A percentile compares a stretch with the other conserved stretches of the same genome.
phyloP scores from a whole-genome alignment of 2,888 invertebrate species.

The Cantharis nigra region DNA sequence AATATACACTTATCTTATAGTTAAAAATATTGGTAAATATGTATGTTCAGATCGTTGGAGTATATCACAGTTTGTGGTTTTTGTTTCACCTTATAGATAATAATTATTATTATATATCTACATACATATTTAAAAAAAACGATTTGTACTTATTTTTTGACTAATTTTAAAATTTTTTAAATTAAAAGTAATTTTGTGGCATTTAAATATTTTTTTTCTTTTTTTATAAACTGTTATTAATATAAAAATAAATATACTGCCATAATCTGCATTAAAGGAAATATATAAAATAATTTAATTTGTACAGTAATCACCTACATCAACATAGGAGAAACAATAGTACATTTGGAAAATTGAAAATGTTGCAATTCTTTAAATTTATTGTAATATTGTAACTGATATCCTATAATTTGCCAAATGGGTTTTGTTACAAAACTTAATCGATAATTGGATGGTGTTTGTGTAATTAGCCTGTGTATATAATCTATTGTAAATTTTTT shows the following conservation, averaged over 20 bases:
- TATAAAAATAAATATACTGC: background rate
- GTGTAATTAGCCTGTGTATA: constrained; percentile 28
- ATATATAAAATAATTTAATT: background rate
- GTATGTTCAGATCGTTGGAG: constrained; percentile 18
- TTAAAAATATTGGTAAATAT: constrained; percentile 22
- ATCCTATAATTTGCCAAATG: constrained; percentile 31
- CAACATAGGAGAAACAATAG: background rate
- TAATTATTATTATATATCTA: background rate
- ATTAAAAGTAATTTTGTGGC: background rate
- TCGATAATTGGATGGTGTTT: constrained; percentile 27
- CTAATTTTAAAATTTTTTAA: background rate
- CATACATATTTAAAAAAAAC: background rate
- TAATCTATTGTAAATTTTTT: constrained; percentile 29
- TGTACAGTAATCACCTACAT: background rate
- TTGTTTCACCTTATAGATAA: background rate
- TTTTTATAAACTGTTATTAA: background rate
- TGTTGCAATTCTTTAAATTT: background rate
- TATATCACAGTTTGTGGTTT: background rate
- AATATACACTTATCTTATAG: constrained; percentile 25
- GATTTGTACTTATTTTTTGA: constrained; percentile 1
- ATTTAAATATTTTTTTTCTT: background rate
- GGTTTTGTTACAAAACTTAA: constrained; percentile 17
- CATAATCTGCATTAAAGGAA: background rate
- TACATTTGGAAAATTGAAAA: background rate
- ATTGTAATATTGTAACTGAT: constrained; percentile 7